These are phyloP conservation scores for Panthera leo DNA, from an alignment of 2,113 vertebrate species.

Conservation along the genomic window DNA sequence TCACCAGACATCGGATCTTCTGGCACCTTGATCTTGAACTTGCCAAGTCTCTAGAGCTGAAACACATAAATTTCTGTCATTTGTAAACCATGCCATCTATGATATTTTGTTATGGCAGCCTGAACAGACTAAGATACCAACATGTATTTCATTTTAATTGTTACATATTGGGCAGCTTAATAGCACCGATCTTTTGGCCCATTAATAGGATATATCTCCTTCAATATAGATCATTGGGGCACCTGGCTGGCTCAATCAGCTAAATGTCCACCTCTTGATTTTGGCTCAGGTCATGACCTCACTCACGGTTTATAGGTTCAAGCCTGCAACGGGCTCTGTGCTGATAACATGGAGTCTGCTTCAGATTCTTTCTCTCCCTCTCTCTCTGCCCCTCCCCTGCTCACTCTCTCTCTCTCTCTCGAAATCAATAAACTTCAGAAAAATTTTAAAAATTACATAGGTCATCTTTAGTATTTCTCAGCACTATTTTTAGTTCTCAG, in stretches of 20 bases:
- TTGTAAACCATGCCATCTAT: neutral
- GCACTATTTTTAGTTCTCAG: neutral
- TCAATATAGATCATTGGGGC: neutral
- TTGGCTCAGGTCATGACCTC: too few relatives aligned
- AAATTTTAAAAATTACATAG: neutral
- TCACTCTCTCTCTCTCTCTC: too few relatives aligned
- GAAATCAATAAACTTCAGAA: too few relatives aligned
- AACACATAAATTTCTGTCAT: neutral
- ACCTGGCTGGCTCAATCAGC: too few relatives aligned
- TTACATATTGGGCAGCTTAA: neutral
- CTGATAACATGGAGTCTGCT: too few relatives aligned
- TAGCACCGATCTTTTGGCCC: neutral
- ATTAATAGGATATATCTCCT: neutral
- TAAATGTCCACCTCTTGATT: too few relatives aligned
- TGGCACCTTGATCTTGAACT: neutral
- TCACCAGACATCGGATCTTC: neutral
- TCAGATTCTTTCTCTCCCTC: too few relatives aligned
- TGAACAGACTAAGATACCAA: neutral
- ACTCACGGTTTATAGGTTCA: too few relatives aligned
- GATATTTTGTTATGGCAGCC: neutral
- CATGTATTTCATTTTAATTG: neutral
- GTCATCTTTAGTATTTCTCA: neutral
- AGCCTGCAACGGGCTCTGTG: too few relatives aligned
- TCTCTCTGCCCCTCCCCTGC: too few relatives aligned
- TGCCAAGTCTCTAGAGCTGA: neutral